phyloP scores from a whole-genome alignment of 2,797 vertebrate genomes.

The Prunella strophiata region DNA sequence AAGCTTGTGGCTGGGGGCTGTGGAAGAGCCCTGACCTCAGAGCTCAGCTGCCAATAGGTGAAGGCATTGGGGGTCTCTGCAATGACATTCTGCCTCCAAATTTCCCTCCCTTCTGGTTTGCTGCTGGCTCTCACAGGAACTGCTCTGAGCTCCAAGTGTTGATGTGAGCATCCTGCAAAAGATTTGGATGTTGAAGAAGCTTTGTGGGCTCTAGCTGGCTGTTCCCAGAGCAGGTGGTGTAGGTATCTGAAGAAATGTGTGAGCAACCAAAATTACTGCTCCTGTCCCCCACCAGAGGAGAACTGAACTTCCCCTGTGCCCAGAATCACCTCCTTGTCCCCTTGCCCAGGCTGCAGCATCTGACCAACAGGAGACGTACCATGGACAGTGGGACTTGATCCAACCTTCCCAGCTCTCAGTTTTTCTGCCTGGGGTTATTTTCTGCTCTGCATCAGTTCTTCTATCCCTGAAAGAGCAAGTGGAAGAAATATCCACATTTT shows the following conservation, averaged over 20 bases:
- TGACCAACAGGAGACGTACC: not conserved
- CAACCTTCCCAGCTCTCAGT: not conserved
- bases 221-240: not conserved
- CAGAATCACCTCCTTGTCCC: not conserved
- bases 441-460: not conserved
- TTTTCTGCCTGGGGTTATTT: not conserved
- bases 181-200: not conserved
- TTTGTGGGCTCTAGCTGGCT: not conserved
- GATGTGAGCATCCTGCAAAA: not conserved
- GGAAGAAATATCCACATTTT: not conserved
- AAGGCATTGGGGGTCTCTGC: not conserved
- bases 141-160: not conserved
- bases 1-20: not conserved
- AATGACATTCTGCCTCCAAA: not conserved
- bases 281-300: not conserved
- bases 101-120: not conserved
- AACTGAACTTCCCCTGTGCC: not conserved
- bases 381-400: not conserved
- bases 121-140: not conserved
- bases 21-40: not conserved
- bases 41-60: not conserved
- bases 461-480: not conserved
- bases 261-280: not conserved
- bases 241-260: not conserved
- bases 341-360: not conserved